Evolutionary conservation across 2,888 invertebrate genomes (phyloP).

Genomic region (Molorchus minor): DNA sequence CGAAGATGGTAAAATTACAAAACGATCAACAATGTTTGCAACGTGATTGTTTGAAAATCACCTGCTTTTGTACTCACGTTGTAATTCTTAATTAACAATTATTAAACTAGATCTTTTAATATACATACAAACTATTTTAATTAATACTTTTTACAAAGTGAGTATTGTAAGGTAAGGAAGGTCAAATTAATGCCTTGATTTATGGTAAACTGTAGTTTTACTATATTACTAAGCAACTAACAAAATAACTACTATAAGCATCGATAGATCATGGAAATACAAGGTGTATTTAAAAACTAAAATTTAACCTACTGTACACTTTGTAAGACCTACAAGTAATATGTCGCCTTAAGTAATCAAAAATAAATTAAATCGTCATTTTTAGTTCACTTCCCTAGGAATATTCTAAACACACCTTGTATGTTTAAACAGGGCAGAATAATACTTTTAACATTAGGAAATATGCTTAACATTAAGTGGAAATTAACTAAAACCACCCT

Average conservation of each 20-base stretch:
- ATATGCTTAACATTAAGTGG: conserved; percentile 41
- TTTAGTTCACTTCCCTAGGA: conserved; percentile 31
- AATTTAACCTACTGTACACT: conserved; percentile 21
- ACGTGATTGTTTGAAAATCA: conserved; percentile 31
- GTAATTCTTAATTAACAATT: conserved; percentile 38
- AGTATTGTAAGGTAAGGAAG: conserved; percentile 59
- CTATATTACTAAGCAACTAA: conserved; percentile 41
- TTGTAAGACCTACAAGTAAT: conserved; percentile 1
- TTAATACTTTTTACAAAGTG: conserved; percentile 56
- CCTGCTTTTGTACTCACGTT: conserved; percentile 55
- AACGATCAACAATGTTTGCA: conserved; percentile 47
- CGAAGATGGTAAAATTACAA: conserved; percentile 54
- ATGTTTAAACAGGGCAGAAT: conserved; percentile 47
- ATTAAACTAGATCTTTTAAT: conserved; percentile 37
- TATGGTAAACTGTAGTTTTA: conserved; percentile 60
- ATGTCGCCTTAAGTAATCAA: conserved; percentile 12
- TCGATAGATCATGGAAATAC: conserved; percentile 34
- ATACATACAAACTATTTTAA: conserved; percentile 46
- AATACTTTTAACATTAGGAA: conserved; percentile 56
- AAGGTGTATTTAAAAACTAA: conserved; percentile 33
- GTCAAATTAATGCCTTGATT: conserved; percentile 60
- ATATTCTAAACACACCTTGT: conserved; percentile 37
- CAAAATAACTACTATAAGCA: conserved; percentile 34
- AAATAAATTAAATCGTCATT: conserved; percentile 40
- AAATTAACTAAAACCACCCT: conserved; percentile 40